Evolutionary conservation across 1,140 invertebrate species (phyloP).

Genomic region (Gonatopus flavifemur): DNA sequence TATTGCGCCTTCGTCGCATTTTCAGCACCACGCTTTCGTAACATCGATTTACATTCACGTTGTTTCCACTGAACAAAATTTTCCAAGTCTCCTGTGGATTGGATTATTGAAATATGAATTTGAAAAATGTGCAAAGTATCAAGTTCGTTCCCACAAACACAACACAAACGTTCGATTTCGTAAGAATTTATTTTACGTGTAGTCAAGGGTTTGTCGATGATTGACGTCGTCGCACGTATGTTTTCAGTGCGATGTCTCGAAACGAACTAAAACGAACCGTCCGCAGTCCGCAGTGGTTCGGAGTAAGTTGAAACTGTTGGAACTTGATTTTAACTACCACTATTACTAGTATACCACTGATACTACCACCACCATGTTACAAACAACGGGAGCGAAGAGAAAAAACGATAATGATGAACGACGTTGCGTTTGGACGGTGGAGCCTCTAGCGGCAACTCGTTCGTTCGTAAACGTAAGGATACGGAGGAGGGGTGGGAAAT

Average conservation of each 20-base stretch:
- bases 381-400: no score
- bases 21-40: constrained; percentile 4
- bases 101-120: no score
- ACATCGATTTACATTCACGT: neutral
- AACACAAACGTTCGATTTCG: no score
- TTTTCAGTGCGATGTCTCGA: no score
- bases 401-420: no score
- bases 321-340: no score
- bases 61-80: neutral
- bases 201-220: no score
- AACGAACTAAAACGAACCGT: constrained; percentile 23
- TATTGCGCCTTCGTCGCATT: constrained; percentile 13
- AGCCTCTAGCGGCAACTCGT: constrained; percentile 8
- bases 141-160: neutral
- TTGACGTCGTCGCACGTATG: no score
- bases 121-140: neutral
- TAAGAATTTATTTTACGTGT: no score
- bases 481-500: constrained; percentile 31
- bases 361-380: no score
- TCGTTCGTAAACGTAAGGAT: neutral
- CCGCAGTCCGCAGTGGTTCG: neutral
- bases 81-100: no score
- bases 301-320: constrained; percentile 12
- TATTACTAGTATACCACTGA: no score
- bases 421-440: neutral